Evolutionary conservation across 2,888 invertebrate species (phyloP).

Genomic region (Sisyra terminalis): DNA sequence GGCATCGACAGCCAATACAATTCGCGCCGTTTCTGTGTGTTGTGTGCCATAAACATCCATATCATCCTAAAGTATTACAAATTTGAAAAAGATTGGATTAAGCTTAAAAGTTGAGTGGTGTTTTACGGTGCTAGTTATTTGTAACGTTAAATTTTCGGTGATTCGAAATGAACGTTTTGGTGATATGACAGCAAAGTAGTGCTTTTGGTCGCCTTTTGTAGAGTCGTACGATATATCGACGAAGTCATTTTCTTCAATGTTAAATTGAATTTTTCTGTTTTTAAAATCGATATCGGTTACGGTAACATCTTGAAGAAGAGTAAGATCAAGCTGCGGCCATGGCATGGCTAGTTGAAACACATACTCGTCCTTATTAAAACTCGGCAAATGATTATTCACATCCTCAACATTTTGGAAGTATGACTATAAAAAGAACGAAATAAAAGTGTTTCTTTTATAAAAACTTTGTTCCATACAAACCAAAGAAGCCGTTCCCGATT

Average conservation of each 20-base stretch:
- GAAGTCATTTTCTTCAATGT: neutral
- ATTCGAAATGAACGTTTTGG: neutral
- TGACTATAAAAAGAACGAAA: constrained; percentile 1
- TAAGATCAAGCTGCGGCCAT: constrained; percentile 1
- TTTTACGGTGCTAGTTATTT: too few relatives aligned
- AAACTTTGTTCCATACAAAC: too few relatives aligned
- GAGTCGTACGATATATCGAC: neutral
- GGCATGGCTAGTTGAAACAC: neutral
- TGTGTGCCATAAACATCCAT: neutral
- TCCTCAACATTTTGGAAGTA: neutral
- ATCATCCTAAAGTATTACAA: neutral
- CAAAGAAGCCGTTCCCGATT: too few relatives aligned
- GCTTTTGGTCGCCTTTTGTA: neutral
- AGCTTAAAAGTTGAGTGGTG: too few relatives aligned
- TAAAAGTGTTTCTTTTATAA: too few relatives aligned
- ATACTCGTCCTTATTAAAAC: neutral
- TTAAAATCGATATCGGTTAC: neutral
- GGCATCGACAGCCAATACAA: too few relatives aligned
- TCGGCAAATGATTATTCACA: neutral
- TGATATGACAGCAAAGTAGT: neutral
- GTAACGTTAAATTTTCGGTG: too few relatives aligned
- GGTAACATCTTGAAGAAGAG: neutral
- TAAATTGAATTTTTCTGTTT: neutral
- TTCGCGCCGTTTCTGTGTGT: neutral
- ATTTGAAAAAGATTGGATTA: too few relatives aligned